phyloP scores from a whole-genome alignment of 2,113 vertebrate genomes.

The Apteryx mantelli region DNA sequence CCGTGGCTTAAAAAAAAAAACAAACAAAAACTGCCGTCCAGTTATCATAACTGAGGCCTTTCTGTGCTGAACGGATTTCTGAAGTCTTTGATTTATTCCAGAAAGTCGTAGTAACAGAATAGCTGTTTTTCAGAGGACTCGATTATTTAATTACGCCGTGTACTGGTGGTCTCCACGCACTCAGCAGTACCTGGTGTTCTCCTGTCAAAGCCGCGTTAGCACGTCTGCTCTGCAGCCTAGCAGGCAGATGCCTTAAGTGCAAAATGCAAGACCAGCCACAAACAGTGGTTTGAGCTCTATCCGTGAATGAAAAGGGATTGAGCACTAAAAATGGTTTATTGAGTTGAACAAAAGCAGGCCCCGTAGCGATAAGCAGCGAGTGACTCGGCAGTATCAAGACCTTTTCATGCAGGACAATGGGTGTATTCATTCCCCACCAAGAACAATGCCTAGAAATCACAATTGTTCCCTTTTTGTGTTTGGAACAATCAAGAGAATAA shows the following conservation, averaged over 20 bases:
- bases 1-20: not conserved
- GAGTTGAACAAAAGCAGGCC: not conserved
- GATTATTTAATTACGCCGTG: not conserved
- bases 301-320: not conserved
- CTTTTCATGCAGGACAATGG: conserved; percentile 10
- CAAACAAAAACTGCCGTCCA: not conserved
- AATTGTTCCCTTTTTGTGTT: not conserved
- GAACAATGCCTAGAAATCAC: conserved; percentile 19
- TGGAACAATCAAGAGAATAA: not conserved
- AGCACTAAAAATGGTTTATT: not conserved
- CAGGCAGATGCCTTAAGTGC: not conserved
- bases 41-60: not conserved
- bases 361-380: not conserved
- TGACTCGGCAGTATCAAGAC: not conserved
- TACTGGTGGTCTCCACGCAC: too few species aligned
- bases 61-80: not conserved
- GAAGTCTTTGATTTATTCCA: not conserved
- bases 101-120: not conserved
- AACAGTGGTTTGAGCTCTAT: not conserved
- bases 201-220: not conserved
- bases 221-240: not conserved
- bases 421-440: not conserved
- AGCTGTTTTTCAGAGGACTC: not conserved
- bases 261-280: rapidly evolving
- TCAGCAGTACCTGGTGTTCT: too few species aligned